phyloP scores from a whole-genome alignment of 1,140 invertebrate species.

The Hypothenemus hampei region DNA sequence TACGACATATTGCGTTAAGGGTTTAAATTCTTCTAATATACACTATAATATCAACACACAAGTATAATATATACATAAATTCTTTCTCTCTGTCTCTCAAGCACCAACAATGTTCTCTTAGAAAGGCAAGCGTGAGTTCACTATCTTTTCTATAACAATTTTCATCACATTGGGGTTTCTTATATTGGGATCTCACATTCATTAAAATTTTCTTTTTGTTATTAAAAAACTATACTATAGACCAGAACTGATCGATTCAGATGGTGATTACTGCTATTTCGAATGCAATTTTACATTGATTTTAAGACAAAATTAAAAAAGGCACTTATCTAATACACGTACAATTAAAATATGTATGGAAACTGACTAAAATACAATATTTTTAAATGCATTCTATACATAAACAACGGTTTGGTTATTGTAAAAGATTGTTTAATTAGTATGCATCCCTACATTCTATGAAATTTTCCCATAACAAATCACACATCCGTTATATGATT shows the following conservation, averaged over 20 bases:
- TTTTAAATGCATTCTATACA: neutral
- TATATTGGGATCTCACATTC: neutral
- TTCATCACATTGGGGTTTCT: slow-evolving; percentile 21
- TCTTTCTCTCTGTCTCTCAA: slow-evolving; percentile 25
- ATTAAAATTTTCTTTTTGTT: neutral
- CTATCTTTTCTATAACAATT: slow-evolving; percentile 10
- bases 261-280: neutral
- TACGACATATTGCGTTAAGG: slow-evolving; percentile 14
- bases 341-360: no score
- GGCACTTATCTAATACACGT: slow-evolving; percentile 18
- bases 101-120: slow-evolving; percentile 19
- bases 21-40: slow-evolving; percentile 17
- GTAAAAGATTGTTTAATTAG: neutral
- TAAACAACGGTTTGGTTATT: neutral
- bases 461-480: neutral
- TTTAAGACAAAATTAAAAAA: slow-evolving; percentile 8
- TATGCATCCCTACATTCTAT: neutral
- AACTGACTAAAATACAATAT: neutral
- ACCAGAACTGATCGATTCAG: neutral
- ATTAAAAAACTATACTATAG: neutral
- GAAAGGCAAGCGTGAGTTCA: slow-evolving; percentile 27
- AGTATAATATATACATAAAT: slow-evolving; percentile 14
- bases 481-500: neutral
- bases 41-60: slow-evolving; percentile 26
- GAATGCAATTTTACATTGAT: neutral